Evolutionary conservation across 1,140 invertebrate species (phyloP), one percentile per base, ranked within the genome.

Genomic region (Theocolax elegans): DNA sequence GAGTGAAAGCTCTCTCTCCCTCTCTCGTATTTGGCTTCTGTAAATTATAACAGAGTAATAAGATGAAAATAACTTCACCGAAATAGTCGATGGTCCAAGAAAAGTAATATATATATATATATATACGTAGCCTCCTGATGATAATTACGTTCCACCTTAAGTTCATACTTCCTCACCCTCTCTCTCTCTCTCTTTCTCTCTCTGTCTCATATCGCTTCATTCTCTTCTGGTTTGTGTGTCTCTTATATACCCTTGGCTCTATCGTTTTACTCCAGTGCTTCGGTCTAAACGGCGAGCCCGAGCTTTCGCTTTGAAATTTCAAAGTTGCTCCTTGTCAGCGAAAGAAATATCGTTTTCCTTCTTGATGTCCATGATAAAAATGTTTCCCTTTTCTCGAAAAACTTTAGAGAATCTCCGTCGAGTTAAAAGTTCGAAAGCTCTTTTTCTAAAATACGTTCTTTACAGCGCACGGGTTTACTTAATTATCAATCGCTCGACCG

Each of bases 321-420:
- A 8, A 59, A 59, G 15, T 59, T 38, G 17, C 15, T 1, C 19
- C 23, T 6, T 35, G 19, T 23, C 12, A 21, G 17, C 19, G 21
- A 2, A 17, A 60, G 23, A 60, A 44, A 60, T 60, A 60, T 60
- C 13, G 40, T 46, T 60, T 25, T 68, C 23, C 66, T 40, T 3
- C 56, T 62, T 25, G n/a, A 63, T 35, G 12, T 21, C 23, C 27
- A 3, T 46, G 19, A 46, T 46, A 44, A 38, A 49, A n/a, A 25
- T 29, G 23, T 60, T 29, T 46, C 13, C 17, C 23, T 46, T 60
- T 60, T 44, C n/a, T 46, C 27, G 44, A 23, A 46, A 44, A 46
- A 4, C 23, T 58, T 35, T 58, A 38, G 21, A 35, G 6, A 40
- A 56, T 40, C 31, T 21, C 13, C 42, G 17, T 38, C 31, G 40